Evolutionary conservation across 2,888 invertebrate genomes (phyloP), one percentile per base, ranked within the genome.

Genomic region (Ferrisia virgata): DNA sequence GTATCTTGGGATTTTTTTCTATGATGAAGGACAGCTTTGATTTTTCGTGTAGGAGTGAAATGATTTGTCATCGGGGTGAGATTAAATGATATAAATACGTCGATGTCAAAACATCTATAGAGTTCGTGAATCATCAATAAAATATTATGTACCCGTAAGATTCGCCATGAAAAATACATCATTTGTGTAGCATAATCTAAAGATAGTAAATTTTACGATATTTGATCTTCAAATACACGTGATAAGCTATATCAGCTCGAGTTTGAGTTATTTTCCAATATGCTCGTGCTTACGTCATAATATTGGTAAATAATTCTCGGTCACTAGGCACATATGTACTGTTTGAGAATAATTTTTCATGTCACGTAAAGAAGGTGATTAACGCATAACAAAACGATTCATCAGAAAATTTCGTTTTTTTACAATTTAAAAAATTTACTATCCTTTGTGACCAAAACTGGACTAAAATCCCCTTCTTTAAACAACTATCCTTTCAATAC

Each of bases 121-220:
- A 47, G 6, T 53, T 36, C 3, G 22, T 53, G 53, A 53, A 53
- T 53, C 53, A 53, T 53, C 53, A 22, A 53, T 53, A 53, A 36
- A 40, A 13, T 9, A 40, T n/a, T 31, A 15, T 33, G 69, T n/a
- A 69, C 28, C 6, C 28, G 3, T 69, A 31, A 25, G 28, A 25
- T 47, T 1, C 47, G 5, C 64, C n/a, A n/a, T 47, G 53, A 22
- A 53, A 22, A 22, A 53, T 8, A 11, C 18, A 53, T 53, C 5
- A 53, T 53, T 53, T 22, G 11, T 22, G 53, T 53, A 47, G 72
- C n/a, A n/a, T 72, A 33, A 58, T 72, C 33, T 36, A 18, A 9
- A 25, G 72, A 76, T 76, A 33, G 36, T 76, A 76, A 76, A 76
- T 76, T 76, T 76, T 76, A 76, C 72, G 72, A 76, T 76, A 76